Evolutionary conservation across 2,113 vertebrate species (phyloP), one percentile per base, ranked within the genome.

Genomic region (Urocitellus parryii): DNA sequence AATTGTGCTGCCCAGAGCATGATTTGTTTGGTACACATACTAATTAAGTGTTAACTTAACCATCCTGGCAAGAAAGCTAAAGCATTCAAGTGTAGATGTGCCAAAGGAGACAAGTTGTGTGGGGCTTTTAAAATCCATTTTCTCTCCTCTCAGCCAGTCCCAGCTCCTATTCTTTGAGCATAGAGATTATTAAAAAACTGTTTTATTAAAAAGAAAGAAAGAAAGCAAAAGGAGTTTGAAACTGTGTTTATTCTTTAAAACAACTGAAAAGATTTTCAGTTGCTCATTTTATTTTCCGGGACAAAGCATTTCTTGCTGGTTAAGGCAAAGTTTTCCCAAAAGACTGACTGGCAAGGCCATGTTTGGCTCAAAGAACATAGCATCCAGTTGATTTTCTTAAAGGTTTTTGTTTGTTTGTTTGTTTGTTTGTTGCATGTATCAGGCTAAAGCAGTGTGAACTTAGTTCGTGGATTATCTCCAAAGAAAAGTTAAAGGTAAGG

Each of bases 21-120:
- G 17, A 88, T 98, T 94, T 98, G 74, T 97, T 97, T 97, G 91
- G 65, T 95, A 96, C 72, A 96, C 81, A 92, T 88, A 67, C 34
- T 97, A 68, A 97, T 96, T 91, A 98, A 97, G 92, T 96, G 97
- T 97, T 97, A 98, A 97, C 87, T 95, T 97, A 95, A 96, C 96
- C 91, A 91, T 84, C 87, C 94, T 96, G 86, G 68, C 51, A 94
- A 63, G 68, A 86, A 65, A 78, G 65, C 14, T 29, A 67, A 67
- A 80, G 76, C 61, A 14, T 79, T 65, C 34, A 70, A 22, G 13
- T 68, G 48, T 53, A 48, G 45, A 76, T 94, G 10, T 79, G 84
- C 18, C 48, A 95, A 93, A 48, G 0, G 16, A 82, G 88, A 24
- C 67, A 93, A 67, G 18, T 56, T 79, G 17, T 81, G 29, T 16